Evolutionary conservation across 2,797 vertebrate species (phyloP), one percentile per base, ranked within the genome.

Genomic region (Epinephelus coioides): DNA sequence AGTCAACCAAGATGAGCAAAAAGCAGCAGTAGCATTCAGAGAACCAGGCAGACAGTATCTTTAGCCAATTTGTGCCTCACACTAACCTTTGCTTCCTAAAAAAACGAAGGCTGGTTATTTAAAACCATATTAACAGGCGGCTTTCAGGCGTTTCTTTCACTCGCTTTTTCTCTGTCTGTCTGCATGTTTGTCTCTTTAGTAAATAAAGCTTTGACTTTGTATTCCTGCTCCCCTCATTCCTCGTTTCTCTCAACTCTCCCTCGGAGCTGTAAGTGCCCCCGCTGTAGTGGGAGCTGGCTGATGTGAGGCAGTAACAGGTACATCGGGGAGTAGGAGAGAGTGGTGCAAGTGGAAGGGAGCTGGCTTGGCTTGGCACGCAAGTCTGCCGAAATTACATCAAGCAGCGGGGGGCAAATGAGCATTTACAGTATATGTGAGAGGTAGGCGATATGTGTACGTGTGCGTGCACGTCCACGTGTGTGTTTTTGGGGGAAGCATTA

Each of bases 311-410:
- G 85, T 88, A 92, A 89, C 88, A 91, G 90, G 91, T 91, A 89
- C 82, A 63, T 79, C 34, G 54, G 86, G 78, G 83, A 84, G 73
- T 9, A 61, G 18, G 66, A 81, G 73, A 70, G 69, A 59, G 68
- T 25, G 69, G 71, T 40, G 62, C 18, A 57, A 38, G 77, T 66
- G 40, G 53, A 69, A 38, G 74, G 66, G 71, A 70, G 81, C 38
- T 43, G 79, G 77, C 64, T 60, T 11, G 47, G 75, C 72, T 83
- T 92, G 86, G 88, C 84, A 78, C 69, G 69, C 68, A 27, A 75
- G 90, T 87, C 87, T 89, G 82, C 69, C 60, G 56, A 92, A 91
- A 93, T 92, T 87, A 92, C 88, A 92, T 92, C 85, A 92, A 90
- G 81, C 89, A 63, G 87, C 59, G 5, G 89, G 85, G 85, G 83